phyloP scores from a whole-genome alignment of 2,113 vertebrate genomes.

The Urocitellus parryii region DNA sequence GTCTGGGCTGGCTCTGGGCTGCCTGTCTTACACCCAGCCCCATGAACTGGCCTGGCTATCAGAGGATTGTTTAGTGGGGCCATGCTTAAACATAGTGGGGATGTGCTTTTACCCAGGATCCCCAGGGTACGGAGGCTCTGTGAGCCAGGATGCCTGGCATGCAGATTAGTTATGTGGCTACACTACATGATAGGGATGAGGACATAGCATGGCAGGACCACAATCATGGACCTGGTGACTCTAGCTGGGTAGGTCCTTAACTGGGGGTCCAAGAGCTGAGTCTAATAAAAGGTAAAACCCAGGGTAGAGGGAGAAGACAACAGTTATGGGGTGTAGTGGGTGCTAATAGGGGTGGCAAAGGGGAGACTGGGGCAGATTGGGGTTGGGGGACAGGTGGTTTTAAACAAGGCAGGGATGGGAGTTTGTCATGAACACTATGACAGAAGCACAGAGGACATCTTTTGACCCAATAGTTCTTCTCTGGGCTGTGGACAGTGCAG shows the following conservation, averaged over 20 bases:
- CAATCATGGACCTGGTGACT: background rate
- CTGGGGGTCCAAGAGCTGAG: background rate
- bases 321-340: background rate
- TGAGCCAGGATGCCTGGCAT: background rate
- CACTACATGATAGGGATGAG: background rate
- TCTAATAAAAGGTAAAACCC: background rate
- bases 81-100: background rate
- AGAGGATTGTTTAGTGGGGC: background rate
- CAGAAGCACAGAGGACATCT: background rate
- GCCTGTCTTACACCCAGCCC: background rate
- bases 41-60: too few species aligned
- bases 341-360: background rate
- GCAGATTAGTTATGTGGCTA: background rate
- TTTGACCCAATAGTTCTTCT: slow-evolving; percentile 4
- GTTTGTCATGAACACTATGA: background rate
- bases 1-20: background rate
- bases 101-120: background rate
- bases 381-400: background rate
- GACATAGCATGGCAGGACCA: background rate
- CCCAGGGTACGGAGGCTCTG: background rate
- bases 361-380: background rate
- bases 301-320: background rate
- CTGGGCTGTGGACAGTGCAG: background rate
- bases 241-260: background rate
- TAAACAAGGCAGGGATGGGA: background rate